Evolutionary conservation across 2,888 invertebrate genomes (phyloP).

Genomic region (Sminthurides aquaticus): DNA sequence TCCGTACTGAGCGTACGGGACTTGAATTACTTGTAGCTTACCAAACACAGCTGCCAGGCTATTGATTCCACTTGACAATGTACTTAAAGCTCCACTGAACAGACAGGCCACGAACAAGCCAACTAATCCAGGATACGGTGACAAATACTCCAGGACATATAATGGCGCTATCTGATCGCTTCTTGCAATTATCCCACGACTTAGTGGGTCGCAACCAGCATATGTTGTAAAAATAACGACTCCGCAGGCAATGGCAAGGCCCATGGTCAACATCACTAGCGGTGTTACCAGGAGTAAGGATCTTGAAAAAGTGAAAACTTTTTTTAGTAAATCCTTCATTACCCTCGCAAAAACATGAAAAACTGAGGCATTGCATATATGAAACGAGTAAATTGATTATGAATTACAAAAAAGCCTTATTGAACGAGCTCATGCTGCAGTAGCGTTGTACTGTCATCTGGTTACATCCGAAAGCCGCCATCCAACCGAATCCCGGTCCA

Average conservation of each 20-base stretch:
- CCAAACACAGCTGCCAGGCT: conserved; percentile 43
- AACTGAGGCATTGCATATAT: too few species aligned
- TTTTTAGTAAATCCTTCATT: too few species aligned
- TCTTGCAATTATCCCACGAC: conserved; percentile 39
- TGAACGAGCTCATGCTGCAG: conserved; percentile 41
- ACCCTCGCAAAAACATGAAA: too few species aligned
- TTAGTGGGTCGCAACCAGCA: conserved; percentile 46
- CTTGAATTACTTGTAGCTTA: conserved; percentile 5
- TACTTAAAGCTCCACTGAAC: conserved; percentile 48
- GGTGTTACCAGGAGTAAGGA: conserved; percentile 35
- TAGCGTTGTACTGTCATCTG: conserved; percentile 45
- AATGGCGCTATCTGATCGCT: conserved; percentile 45
- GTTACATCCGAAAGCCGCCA: conserved; percentile 43
- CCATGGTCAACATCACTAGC: conserved; percentile 33
- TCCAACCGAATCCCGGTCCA: conserved; percentile 34
- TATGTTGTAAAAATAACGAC: conserved; percentile 47
- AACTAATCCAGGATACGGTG: conserved; percentile 47
- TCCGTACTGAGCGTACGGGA: too few species aligned
- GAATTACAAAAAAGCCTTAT: conserved; percentile 31
- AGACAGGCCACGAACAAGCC: conserved; percentile 50
- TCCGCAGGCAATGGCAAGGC: conserved; percentile 34
- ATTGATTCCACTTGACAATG: conserved; percentile 43
- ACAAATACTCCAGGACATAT: conserved; percentile 49
- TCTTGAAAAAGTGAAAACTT: too few species aligned
- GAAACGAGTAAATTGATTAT: too few species aligned